Evolutionary conservation across 1,140 invertebrate species (phyloP), one percentile per base, ranked within the genome.

Genomic region (Drosophila orena): DNA sequence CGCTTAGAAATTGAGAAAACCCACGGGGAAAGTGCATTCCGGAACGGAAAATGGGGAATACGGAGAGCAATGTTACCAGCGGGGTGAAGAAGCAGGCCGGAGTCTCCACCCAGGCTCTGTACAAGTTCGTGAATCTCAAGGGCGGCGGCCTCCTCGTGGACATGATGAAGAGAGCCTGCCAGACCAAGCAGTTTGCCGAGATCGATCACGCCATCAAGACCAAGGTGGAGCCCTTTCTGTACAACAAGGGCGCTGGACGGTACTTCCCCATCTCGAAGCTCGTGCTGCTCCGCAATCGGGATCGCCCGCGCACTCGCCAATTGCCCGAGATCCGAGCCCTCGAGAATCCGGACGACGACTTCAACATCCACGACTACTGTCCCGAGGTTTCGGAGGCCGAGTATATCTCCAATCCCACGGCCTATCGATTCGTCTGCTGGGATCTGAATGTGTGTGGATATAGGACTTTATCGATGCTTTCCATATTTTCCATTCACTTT

Each of bases 81-180:
- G 97, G 97, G 52, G 97, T 98, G 0, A 98, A 98, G 92, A 98
- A 98, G 75, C 97, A 98, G 91, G 97, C 97, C 1, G 97, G 97
- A 35, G 96, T 96, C 12, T 96, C 96, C 1, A 95, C 95, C 11
- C 95, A 96, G 85, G 93, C 95, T 53, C 94, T 98, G 65, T 98
- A 98, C 88, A 97, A 97, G 91, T 93, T 98, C 50, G 95, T 97
- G 1, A 96, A 98, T 93, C 92, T 98, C 27, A 98, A 98, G 95
- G 97, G 98, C 69, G 97, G 97, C 49, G 98, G 98, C 47, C 93
- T 98, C 49, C 93, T 99, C 3, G 97, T 99, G 4, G 97, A 98
- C 79, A 94, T 99, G 93, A 98, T 98, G 96, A 99, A 99, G 93
- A 94, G 97, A 79, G 97, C 97, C 0, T 94, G 96, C 0, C 96